Evolutionary conservation across 2,888 invertebrate species (phyloP), one percentile per base, ranked within the genome.

Genomic region (Cloeon dipterum): DNA sequence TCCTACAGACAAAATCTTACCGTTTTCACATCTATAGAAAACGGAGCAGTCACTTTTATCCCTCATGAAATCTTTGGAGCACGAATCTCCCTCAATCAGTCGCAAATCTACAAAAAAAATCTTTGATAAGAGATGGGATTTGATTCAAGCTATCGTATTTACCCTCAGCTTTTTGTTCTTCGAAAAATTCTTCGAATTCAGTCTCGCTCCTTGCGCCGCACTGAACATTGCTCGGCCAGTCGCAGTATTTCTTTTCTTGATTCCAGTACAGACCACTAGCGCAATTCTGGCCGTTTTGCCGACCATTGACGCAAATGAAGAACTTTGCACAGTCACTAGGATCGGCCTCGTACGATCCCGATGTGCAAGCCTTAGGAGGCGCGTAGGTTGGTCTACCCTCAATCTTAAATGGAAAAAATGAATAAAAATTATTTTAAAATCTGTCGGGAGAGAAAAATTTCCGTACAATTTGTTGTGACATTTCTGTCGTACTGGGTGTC

Each of bases 21-120:
- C 79, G 67, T 81, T 82, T 14, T 81, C 58, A 46, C 86, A 86
- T 42, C 75, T 71, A 41, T 72, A 61, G 50, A 81, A 85, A 37
- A 72, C 68, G 1, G 62, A 61, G 49, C 85, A 85, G 47, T 82
- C 74, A 0, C 65, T 65, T 1, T 74, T 70, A 44, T 70, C 54
- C 0, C 72, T 65, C 46, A 71, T 75, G 39, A 64, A 56, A n/a
- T 73, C 73, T 35, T 65, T 70, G 41, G 66, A 61, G 50, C 77
- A 70, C 1, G 25, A 29, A 17, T 35, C 35, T 19, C 35, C 18
- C 17, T 29, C 21, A 21, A 21, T 23, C 14, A 16, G 20, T 20
- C 34, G 26, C 23, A 39, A 16, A n/a, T 21, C 39, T 39, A 32
- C n/a, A 38, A 34, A 25, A 35, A 26, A 26, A 18, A 18, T 13